These are phyloP conservation scores for Myopa tessellatipennis DNA, from an alignment of 2,888 invertebrate species.

Conservation along the genomic window DNA sequence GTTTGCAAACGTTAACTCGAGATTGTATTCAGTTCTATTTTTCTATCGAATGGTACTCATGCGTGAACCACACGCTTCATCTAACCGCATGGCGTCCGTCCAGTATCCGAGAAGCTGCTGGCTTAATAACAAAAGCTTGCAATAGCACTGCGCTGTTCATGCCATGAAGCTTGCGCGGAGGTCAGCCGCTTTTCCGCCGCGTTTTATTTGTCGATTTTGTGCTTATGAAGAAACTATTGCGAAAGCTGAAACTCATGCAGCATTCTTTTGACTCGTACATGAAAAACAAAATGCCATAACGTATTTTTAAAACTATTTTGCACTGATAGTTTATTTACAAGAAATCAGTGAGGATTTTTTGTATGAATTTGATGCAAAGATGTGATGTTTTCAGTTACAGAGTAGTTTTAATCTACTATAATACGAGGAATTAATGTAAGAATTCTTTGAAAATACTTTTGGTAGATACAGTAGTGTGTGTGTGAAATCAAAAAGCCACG, in stretches of 20 bases:
- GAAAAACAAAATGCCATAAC: neutral
- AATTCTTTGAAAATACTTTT: slow-evolving; percentile 12
- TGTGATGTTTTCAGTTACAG: neutral
- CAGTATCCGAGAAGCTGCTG: too few species aligned
- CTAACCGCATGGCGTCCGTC: too few species aligned
- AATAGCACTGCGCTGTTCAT: neutral
- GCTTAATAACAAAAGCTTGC: neutral
- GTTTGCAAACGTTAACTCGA: too few species aligned
- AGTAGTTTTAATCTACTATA: neutral
- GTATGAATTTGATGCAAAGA: neutral
- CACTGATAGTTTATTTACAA: slow-evolving; percentile 4
- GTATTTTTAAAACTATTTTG: neutral
- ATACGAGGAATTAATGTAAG: neutral
- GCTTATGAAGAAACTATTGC: slow-evolving; percentile 15
- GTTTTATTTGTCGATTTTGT: neutral
- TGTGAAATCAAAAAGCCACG: slow-evolving; percentile 1
- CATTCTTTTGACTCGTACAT: slow-evolving; percentile 1
- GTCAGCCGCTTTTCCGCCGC: slow-evolving; percentile 18
- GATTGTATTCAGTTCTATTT: too few species aligned
- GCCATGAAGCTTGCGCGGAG: neutral
- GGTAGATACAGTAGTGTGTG: neutral
- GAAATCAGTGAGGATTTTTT: slow-evolving; percentile 1
- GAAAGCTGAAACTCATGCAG: neutral
- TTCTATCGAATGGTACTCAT: too few species aligned
- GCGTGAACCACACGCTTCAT: too few species aligned